Evolutionary conservation across 2,888 invertebrate species (phyloP), one percentile per base, ranked within the genome.

Genomic region (Lasioglossum villosulum): DNA sequence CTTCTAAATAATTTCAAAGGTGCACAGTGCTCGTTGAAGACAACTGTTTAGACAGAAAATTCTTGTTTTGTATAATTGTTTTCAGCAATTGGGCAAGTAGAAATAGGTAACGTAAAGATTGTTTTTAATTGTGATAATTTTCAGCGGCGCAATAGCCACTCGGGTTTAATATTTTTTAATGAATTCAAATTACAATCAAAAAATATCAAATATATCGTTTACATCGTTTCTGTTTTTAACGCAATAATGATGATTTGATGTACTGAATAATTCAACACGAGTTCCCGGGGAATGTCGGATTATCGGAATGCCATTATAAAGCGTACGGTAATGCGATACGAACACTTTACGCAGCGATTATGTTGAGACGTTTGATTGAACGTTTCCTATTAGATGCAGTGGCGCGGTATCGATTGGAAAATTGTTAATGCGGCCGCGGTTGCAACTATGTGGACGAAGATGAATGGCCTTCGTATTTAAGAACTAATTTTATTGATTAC

Each of bases 341-440:
- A 16, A 34, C 63, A 63, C 63, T 63, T 63, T 34, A 34, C 63
- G 19, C 30, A 3, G 30, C 68, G 68, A 37, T 68, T 68, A 68
- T 68, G 68, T 37, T 68, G 19, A 68, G 37, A 68, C 68, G 68
- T 37, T 63, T 23, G 68, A 68, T 37, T 4, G 68, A 68, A 23
- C 37, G 68, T 68, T 68, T 37, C 68, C 34, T 68, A 68, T 68
- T 37, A 68, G 37, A 68, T 23, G 4, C 68, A 68, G 68, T 4
- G 68, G 34, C 12, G 37, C 68, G 10, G 34, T 68, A 68, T 68
- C 75, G 75, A 66, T 76, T 34, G 45, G 23, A 30, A 63, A 76
- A 66, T 76, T 76, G 45, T 66, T 68, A 68, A 68, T 68, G 68
- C 68, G n/a, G 23, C 19, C 37, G 37, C 68, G 68, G 37, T 37